Conservation (phyloP, 2,888 invertebrate species). For the Phlogophora meticulosa region DNA sequence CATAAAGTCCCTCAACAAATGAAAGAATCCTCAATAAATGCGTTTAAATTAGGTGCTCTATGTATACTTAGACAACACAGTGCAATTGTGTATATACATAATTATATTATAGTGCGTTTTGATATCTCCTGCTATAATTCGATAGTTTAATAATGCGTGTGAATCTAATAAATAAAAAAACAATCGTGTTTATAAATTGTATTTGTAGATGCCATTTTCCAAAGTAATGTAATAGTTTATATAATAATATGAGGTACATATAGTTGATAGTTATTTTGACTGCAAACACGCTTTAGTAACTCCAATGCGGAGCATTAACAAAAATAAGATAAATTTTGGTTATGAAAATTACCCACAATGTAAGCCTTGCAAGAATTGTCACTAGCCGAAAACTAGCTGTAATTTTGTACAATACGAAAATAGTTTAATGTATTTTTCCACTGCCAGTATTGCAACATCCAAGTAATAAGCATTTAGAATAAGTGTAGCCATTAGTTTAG, state of each 20-base stretch:
- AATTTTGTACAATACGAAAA: constrained; percentile 75
- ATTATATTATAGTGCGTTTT: constrained; percentile 61
- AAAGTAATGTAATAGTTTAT: constrained; percentile 46
- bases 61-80: constrained; percentile 77
- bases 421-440: constrained; percentile 88
- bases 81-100: constrained; percentile 84
- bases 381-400: constrained; percentile 69
- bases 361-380: constrained; percentile 46
- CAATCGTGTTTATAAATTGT: constrained; percentile 70
- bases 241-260: constrained; percentile 41
- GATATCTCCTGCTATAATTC: constrained; percentile 60
- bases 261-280: constrained; percentile 41
- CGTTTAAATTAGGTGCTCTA: constrained; percentile 78
- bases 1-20: constrained; percentile 47
- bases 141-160: constrained; percentile 65
- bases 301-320: constrained; percentile 18
- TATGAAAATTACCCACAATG: constrained; percentile 20
- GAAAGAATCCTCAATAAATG: constrained; percentile 47
- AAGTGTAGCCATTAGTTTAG: constrained; percentile 78
- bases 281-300: constrained; percentile 37
- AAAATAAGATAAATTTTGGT: constrained; percentile 12
- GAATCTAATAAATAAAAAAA: constrained; percentile 62
- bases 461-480: constrained; percentile 76
- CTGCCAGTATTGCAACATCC: constrained; percentile 91
- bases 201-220: constrained; percentile 63